Conservation (phyloP, 2,888 invertebrate species). For the Dendrolimus houi region DNA sequence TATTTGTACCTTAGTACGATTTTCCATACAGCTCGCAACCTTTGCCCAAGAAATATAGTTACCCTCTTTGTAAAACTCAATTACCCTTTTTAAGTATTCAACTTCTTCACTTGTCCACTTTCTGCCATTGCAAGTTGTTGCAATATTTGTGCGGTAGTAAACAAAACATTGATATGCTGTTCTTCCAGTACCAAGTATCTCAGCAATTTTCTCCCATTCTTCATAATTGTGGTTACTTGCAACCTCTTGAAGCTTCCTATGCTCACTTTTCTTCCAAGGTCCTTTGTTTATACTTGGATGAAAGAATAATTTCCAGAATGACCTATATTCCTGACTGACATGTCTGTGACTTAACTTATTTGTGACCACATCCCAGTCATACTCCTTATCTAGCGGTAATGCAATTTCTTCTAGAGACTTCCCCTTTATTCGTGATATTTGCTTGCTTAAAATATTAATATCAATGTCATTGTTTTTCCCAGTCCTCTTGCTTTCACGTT, state of each 20-base stretch:
- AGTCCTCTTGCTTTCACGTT: constrained; percentile 16
- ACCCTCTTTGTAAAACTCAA: constrained; percentile 79
- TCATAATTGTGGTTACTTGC: constrained; percentile 54
- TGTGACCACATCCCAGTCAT: constrained; percentile 78
- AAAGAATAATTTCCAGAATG: constrained; percentile 83
- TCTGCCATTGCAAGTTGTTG: constrained; percentile 30
- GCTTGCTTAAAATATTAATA: constrained; percentile 22
- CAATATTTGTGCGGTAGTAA: constrained; percentile 75
- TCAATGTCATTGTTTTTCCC: constrained; percentile 11
- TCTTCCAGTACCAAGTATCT: constrained; percentile 71
- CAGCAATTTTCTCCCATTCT: constrained; percentile 82
- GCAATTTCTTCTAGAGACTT: constrained; percentile 37
- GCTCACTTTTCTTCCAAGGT: constrained; percentile 44
- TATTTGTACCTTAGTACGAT: constrained; percentile 79
- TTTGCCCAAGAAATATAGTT: constrained; percentile 85
- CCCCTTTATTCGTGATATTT: constrained; percentile 27
- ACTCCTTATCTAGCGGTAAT: constrained; percentile 50
- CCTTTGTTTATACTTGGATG: constrained; percentile 80
- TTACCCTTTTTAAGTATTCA: constrained; percentile 74
- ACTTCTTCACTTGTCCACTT: constrained; percentile 85
- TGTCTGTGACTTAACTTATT: constrained; percentile 71
- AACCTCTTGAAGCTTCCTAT: constrained; percentile 33
- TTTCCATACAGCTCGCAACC: constrained; percentile 78
- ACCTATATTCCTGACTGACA: constrained; percentile 77
- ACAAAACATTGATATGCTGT: constrained; percentile 83